Conservation (phyloP, 2,888 invertebrate species). For the Oscheius myriophilus region DNA sequence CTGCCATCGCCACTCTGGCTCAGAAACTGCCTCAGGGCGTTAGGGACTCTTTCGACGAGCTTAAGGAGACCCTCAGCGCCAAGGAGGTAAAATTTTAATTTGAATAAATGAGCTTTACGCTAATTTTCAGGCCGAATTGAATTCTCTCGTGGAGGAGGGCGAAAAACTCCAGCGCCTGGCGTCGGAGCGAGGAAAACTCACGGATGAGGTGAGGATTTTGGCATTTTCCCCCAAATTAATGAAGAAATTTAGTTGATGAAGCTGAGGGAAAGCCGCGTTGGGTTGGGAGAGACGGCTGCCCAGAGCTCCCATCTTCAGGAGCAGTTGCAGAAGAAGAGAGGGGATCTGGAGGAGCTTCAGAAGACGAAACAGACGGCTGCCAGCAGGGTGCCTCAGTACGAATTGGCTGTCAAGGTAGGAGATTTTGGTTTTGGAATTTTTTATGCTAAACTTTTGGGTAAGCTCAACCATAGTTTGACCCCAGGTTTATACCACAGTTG, state of each 20-base stretch:
- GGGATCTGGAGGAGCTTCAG: constrained; percentile 32
- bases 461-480: no score
- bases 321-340: constrained; percentile 23
- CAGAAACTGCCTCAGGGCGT: neutral
- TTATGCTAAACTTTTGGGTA: neutral
- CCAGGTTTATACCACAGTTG: no score
- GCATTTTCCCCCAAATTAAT: neutral
- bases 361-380: constrained; percentile 17
- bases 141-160: constrained; percentile 16
- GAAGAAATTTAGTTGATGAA: constrained; percentile 10
- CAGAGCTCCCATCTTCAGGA: constrained; percentile 33
- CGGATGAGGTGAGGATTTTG: neutral
- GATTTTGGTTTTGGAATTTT: neutral
- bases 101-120: no score
- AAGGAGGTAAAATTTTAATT: neutral
- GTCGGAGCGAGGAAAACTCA: constrained; percentile 28
- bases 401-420: neutral
- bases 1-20: neutral
- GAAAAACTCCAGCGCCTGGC: constrained; percentile 32
- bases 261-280: constrained; percentile 34
- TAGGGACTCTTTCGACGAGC: neutral
- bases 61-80: neutral
- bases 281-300: constrained; percentile 40
- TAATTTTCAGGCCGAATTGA: constrained; percentile 1
- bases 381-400: neutral